Evolutionary conservation across 2,797 vertebrate genomes (phyloP), one percentile per base, ranked within the genome.

Genomic region (Lindbergichthys nudifrons): DNA sequence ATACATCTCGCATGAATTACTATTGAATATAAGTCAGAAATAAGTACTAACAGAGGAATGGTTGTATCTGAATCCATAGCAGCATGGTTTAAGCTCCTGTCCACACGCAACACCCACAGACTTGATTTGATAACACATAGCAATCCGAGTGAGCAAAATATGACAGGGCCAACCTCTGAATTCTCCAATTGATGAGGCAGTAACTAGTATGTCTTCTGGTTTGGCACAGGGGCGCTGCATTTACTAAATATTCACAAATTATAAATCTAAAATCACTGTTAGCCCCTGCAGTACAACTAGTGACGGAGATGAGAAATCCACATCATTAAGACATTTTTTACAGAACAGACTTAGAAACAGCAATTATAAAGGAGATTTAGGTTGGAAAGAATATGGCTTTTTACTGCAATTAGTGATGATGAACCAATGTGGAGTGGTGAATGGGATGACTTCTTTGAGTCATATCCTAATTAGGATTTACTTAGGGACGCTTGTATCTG

Each of bases 341-440:
- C 7, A 19, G 7, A 46, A 23, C 45, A 26, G 36, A 59, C 36
- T 61, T 30, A 26, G 23, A 19, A 65, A 42, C 39, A 41, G 18
- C 30, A 32, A 41, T 62, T 18, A 56, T 19, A 39, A 15, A 41
- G 12, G 11, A 8, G 48, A 30, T 51, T 57, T 7, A 61, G n/a
- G 46, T 8, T 36, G 32, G 32, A 7, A 60, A 60, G 26, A 74
- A 65, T 19, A 42, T 13, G 13, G 43, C 21, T 41, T 77, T 75
- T 45, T 14, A 3, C 3, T 60, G 9, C 26, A 70, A 70, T 76
- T 71, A 77, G 43, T 5, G 21, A 21, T 26, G 50, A 67, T 26
- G 51, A 71, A 43, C 14, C 56, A 2, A 7, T 71, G 30, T 21
- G 48, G 41, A 4, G 18, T 10, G 11, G 56, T 26, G 41, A 39